Conservation (phyloP, 1,140 invertebrate genomes). For the Helicoverpa armigera region DNA sequence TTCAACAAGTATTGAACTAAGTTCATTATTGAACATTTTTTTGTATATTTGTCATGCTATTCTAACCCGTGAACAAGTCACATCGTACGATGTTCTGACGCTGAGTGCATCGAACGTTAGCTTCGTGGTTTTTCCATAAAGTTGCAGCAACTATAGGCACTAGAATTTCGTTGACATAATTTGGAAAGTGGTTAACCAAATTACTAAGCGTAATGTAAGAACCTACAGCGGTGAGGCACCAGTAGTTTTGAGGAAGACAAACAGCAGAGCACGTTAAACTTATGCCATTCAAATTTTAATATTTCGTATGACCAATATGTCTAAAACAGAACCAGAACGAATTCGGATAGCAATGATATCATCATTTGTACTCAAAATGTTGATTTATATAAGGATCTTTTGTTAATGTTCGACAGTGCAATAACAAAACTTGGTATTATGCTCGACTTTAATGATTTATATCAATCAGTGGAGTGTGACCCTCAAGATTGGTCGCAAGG, state of each 20-base stretch:
- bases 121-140: conserved; percentile 4
- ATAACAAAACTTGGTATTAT: conserved; percentile 23
- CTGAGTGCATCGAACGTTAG: not conserved
- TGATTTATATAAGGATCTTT: conserved; percentile 18
- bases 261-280: too few relatives aligned
- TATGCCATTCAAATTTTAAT: too few relatives aligned
- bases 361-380: not conserved
- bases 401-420: conserved; percentile 25
- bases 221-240: too few relatives aligned
- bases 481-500: conserved; percentile 32
- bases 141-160: not conserved
- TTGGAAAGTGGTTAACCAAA: not conserved
- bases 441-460: conserved; percentile 36
- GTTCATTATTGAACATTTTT: too few relatives aligned
- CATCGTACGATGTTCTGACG: conserved; percentile 24
- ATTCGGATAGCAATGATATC: not conserved
- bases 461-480: conserved; percentile 22
- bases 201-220: too few relatives aligned
- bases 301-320: too few relatives aligned
- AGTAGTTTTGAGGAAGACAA: too few relatives aligned
- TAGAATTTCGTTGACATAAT: not conserved
- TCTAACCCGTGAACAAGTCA: not conserved
- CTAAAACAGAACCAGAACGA: too few relatives aligned
- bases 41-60: not conserved
- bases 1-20: too few relatives aligned